Evolutionary conservation across 2,113 vertebrate species (phyloP), one percentile per base, ranked within the genome.

Genomic region (Gnathonemus echidnorhynchus): DNA sequence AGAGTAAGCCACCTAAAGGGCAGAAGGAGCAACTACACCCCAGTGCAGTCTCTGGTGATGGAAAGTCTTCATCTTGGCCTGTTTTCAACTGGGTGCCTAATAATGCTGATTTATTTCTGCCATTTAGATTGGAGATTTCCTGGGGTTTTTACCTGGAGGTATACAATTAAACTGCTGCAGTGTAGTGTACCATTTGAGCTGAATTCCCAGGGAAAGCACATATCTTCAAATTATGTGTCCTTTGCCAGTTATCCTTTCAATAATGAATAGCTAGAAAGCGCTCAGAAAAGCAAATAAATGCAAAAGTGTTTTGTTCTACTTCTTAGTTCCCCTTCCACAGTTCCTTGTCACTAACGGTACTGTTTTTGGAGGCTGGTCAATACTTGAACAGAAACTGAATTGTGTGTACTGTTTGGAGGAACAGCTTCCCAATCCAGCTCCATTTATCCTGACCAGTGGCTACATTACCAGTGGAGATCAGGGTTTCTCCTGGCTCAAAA

Each of bases 21-120:
- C 39, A 48, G 39, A 84, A 39, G 19, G 46, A 45, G 42, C 45
- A 84, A 84, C 35, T 35, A 39, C 70, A 45, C 19, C 42, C 35
- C 42, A 84, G 35, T 84, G 80, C 35, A 84, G 1, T 27, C 70
- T 39, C 31, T 5, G 31, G 70, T 84, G 46, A 46, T 21, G 45
- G 19, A 84, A 46, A 84, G 80, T 84, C 11, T 84, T 46, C 45
- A 24, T 24, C 45, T 87, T 84, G 87, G 89, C 87, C 90, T 87
- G 90, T 91, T 91, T 89, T 91, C 88, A 88, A 85, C 90, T 21
- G 35, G 90, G 90, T 90, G 92, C 89, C 93, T 95, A 92, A 93
- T 95, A 94, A 93, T 93, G 92, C 92, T 95, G 93, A 95, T 95
- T 95, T 94, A 95, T 93, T 86, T 58, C 90, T 39, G n/a, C 48